Base-by-base conservation (phyloP, 2,797 vertebrate species). In the Adrianichthys oophorus region DNA sequence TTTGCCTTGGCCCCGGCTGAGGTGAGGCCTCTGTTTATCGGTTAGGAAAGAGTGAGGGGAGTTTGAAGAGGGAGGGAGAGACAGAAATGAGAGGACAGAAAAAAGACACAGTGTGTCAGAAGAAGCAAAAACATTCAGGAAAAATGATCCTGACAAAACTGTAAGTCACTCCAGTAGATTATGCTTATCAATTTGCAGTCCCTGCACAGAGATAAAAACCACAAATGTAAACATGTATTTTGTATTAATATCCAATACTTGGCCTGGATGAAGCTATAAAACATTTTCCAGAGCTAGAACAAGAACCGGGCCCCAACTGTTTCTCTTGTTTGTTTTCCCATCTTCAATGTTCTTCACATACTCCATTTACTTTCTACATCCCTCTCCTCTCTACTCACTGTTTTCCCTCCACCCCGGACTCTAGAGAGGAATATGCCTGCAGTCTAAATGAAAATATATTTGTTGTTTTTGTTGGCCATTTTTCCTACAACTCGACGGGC, bases 1-100 rank as follows among this genome's bases (percentile, higher is more conserved):
- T 93, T 93, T 91, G 85, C 83, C 88, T 93, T 93, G 92, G 92
- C 92, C 78, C 68, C 74, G 67, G 6, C 85, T 85, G 79, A 90
- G 89, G 66, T 85, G 74, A 89, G 79, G 86, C 79, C 87, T 92
- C 86, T 92, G 89, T 92, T 87, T 91, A 91, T 90, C 84, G 76
- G 83, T 86, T 87, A 70, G 75, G 83, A 85, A 78, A 74, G 80
- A 80, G 75, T 44, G 72, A 76, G 80, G 72, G 70, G 61, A 60
- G 59, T 50, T 24, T 29, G 68, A 72, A 62, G 76, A 60, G 59
- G 72, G 62, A 56, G 42, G 66, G 76, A 65, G 69, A 79, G 78
- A 68, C 52, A 48, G 60, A 78, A 55, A 53, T 56, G 64, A 49
- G 62, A 56, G 57, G 26, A 47, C 41, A 51, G 58, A 48, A 46